These are phyloP conservation scores for Nilaparvata lugens DNA, from an alignment of 1,140 invertebrate genomes.

Conservation along the genomic window DNA sequence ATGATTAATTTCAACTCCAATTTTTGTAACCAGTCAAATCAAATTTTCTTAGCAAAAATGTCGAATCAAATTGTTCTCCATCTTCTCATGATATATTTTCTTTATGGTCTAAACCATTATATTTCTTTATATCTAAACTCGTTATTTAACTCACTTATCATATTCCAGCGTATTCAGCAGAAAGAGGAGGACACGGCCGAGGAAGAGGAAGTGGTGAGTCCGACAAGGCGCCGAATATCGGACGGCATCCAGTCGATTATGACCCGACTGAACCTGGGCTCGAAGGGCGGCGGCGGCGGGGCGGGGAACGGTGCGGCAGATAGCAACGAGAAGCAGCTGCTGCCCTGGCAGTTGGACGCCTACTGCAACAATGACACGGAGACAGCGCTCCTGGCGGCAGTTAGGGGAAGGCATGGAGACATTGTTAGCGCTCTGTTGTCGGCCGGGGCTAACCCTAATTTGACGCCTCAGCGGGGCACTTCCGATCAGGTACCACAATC, in stretches of 20 bases:
- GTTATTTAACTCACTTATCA: too few species aligned
- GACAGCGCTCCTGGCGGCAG: conserved; percentile 68
- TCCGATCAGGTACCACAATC: conserved; percentile 12
- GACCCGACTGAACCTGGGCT: conserved; percentile 60
- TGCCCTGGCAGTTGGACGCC: conserved; percentile 62
- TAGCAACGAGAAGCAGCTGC: conserved; percentile 44
- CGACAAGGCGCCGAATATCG: conserved; percentile 66
- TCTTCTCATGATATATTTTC: too few species aligned
- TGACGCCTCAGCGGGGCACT: conserved; percentile 28
- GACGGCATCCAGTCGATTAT: conserved; percentile 81
- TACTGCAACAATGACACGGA: conserved; percentile 67
- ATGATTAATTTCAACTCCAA: too few species aligned
- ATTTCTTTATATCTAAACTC: too few species aligned
- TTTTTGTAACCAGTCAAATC: too few species aligned
- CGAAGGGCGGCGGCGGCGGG: conserved; percentile 21
- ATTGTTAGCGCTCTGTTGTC: conserved; percentile 64
- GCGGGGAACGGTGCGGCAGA: conserved; percentile 35
- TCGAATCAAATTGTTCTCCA: too few species aligned
- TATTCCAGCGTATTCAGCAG: background rate
- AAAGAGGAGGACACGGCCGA: conserved; percentile 21
- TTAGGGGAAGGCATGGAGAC: conserved; percentile 63
- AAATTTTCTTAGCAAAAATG: too few species aligned
- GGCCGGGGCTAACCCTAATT: conserved; percentile 62
- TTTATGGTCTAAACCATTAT: too few species aligned
- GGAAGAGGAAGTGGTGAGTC: conserved; percentile 37